These are phyloP conservation scores for Agrochola circellaris DNA, from an alignment of 2,888 invertebrate genomes.

Conservation along the genomic window DNA sequence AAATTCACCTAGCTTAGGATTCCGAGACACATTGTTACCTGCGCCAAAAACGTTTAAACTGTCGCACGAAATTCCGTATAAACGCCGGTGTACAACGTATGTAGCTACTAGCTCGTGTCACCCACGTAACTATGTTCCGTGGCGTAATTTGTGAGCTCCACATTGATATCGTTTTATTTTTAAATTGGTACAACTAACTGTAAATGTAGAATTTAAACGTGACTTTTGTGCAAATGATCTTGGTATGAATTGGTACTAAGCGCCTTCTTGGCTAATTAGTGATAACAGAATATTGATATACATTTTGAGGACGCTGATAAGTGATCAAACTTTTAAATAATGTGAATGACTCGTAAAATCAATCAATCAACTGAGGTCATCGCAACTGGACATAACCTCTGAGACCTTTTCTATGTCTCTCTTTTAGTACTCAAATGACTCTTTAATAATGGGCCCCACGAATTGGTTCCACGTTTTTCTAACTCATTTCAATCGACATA, in stretches of 20 bases:
- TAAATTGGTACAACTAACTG: background rate
- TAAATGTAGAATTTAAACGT: background rate
- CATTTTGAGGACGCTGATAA: background rate
- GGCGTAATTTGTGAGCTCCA: conserved; percentile 27
- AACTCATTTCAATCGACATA: conserved; percentile 27
- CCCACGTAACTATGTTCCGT: conserved; percentile 27
- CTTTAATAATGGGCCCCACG: background rate
- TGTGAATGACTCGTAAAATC: background rate
- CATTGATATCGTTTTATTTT: conserved; percentile 7
- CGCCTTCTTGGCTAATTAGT: background rate
- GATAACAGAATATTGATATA: background rate
- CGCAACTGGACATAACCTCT: background rate
- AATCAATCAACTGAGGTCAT: background rate
- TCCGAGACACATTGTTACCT: conserved; percentile 58
- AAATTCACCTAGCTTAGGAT: conserved; percentile 58
- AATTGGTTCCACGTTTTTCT: background rate
- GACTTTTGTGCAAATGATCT: background rate
- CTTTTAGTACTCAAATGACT: background rate
- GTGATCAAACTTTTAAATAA: background rate
- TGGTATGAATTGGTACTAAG: background rate
- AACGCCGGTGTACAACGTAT: conserved; percentile 38
- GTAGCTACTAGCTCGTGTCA: conserved; percentile 28
- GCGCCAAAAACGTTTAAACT: conserved; percentile 59
- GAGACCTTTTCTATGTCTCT: background rate
- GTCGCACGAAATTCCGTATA: conserved; percentile 50